phyloP scores from a whole-genome alignment of 2,888 invertebrate species.

The Notocelia uddmanniana region DNA sequence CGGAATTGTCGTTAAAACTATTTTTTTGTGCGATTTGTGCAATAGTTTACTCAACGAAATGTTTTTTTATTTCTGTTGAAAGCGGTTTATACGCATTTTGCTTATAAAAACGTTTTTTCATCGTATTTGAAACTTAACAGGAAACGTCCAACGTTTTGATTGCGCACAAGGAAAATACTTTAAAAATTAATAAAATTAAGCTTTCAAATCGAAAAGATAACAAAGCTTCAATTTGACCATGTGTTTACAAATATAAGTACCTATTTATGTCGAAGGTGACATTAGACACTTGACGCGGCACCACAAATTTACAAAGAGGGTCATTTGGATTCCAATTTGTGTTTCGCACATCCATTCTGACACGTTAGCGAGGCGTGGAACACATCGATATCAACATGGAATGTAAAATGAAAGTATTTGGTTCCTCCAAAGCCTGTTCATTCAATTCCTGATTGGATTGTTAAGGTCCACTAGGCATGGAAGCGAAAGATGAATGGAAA shows the following conservation, averaged over 20 bases:
- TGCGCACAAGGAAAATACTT: neutral
- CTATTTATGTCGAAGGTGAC: too few relatives aligned
- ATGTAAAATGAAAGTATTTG: neutral
- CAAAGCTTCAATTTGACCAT: neutral
- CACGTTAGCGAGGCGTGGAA: neutral
- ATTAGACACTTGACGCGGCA: too few relatives aligned
- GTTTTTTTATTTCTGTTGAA: neutral
- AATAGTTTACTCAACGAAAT: too few relatives aligned
- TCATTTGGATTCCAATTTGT: neutral
- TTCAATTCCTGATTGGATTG: slow-evolving; percentile 37
- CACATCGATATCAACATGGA: neutral
- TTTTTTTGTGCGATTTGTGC: too few relatives aligned
- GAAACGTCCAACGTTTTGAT: neutral
- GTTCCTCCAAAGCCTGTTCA: neutral
- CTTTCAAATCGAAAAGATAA: neutral
- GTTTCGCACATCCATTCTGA: neutral
- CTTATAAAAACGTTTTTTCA: neutral
- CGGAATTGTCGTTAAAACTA: neutral
- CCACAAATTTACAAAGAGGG: neutral
- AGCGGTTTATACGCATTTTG: neutral
- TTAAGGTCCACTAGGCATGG: slow-evolving; percentile 28
- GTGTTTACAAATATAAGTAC: neutral
- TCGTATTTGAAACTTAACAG: neutral
- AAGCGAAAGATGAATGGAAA: slow-evolving; percentile 35
- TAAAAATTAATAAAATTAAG: neutral